Evolutionary conservation across 2,113 vertebrate species (phyloP), one percentile per base, ranked within the genome.

Genomic region (Oryzias woworae): DNA sequence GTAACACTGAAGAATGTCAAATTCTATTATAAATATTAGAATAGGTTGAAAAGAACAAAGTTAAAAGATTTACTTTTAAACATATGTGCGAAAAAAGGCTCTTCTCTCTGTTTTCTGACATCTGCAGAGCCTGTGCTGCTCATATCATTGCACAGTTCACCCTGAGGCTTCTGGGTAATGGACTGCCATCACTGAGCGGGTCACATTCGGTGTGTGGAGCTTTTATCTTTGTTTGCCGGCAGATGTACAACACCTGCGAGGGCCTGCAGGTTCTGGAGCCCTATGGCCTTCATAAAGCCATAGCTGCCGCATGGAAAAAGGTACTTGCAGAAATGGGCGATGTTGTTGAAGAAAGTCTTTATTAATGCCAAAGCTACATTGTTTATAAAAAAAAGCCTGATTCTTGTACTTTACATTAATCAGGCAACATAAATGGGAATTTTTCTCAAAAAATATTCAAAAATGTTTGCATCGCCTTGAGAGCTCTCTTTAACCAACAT

Each of bases 191-290:
- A 2, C 87, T 91, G 53, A 75, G 85, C 47, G 91, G 92, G 45
- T 73, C 88, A 17, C 81, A 86, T 13, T 17, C 84, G 2, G 71
- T 96, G 60, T 96, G 93, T 78, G 95, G 95, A 70, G 94, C 95
- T 66, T 99, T 98, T 70, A 89, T 97, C 88, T 96, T 95, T 52
- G 89, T 96, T 1, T 98, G 97, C 70, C 88, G 92, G 56, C 96
- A 97, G 81, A 95, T 98, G 46, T 98, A 95, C 82, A 91, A 93
- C 85, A 97, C 95, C 28, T 97, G 94, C 41, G 94, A 97, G 85
- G 97, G 97, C 22, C 83, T 99, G 14, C 93, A 96, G 69, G 73
- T 90, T 24, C 75, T 98, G 42, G 82, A 86, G 62, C 92, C 94
- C 55, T 98, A 97, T 26, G 69, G 70, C 31, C 84, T 99, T 52